phyloP scores from a whole-genome alignment of 2,113 vertebrate species.

The Cyphomyrus plagiostoma region DNA sequence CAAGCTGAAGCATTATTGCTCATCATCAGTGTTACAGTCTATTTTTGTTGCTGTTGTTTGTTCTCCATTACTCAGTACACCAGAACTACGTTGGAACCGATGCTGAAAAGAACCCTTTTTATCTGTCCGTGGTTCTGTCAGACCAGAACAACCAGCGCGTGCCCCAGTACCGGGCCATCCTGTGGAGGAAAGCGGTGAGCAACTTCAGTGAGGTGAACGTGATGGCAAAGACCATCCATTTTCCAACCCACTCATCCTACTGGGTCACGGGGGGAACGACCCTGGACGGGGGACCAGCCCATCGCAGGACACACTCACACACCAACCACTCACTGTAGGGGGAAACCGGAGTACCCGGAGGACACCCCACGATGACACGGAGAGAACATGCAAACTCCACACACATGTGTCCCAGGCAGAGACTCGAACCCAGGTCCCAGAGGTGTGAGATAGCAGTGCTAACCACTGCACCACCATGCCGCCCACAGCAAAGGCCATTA shows the following conservation, averaged over 20 bases:
- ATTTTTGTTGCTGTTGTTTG: not conserved
- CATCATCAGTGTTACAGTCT: not conserved
- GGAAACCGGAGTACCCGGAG: too few species aligned
- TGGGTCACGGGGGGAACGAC: too few species aligned
- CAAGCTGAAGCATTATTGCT: not conserved
- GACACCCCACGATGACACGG: too few species aligned
- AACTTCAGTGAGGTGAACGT: not conserved
- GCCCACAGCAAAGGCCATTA: not conserved
- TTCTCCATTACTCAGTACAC: slow-evolving; percentile 69
- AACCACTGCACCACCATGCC: too few species aligned
- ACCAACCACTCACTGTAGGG: too few species aligned
- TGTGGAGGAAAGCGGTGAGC: slow-evolving; percentile 94
- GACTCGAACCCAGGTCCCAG: too few species aligned
- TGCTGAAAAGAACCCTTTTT: slow-evolving; percentile 92
- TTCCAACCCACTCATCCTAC: too few species aligned
- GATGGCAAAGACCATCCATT: not conserved
- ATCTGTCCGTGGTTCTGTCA: slow-evolving; percentile 91
- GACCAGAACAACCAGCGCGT: slow-evolving; percentile 94
- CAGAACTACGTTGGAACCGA: slow-evolving; percentile 94
- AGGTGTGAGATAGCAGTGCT: too few species aligned
- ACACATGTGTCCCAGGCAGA: too few species aligned
- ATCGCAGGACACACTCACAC: too few species aligned
- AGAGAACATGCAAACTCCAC: too few species aligned
- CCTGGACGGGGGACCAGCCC: too few species aligned
- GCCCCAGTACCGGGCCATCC: slow-evolving; percentile 91